A percentile compares a stretch with the other conserved stretches of the same genome.
Evolutionary conservation across 1,140 invertebrate genomes (phyloP).

Genomic region (Melanaphis sacchari): DNA sequence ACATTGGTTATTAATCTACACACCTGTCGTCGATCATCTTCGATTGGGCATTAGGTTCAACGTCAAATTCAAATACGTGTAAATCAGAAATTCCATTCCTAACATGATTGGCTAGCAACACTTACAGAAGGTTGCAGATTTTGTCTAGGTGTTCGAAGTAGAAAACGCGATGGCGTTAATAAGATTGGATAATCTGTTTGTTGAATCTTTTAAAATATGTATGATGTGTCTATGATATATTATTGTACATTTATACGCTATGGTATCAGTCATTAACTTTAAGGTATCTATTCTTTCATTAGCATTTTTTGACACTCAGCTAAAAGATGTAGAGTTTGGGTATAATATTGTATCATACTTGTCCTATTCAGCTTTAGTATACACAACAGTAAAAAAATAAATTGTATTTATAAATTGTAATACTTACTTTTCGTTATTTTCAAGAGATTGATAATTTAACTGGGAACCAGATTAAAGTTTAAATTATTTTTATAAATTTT

Average conservation of each 20-base stretch:
- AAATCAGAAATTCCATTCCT: slow-evolving; percentile 75
- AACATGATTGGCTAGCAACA: slow-evolving; percentile 84
- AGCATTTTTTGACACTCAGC: no score
- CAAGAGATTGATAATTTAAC: no score
- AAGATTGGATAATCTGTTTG: slow-evolving; percentile 94
- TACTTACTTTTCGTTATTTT: no score
- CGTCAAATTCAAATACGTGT: slow-evolving; percentile 87
- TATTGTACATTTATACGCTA: not conserved
- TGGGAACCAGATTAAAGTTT: no score
- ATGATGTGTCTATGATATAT: not conserved
- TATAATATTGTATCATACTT: not conserved
- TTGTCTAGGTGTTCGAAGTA: slow-evolving; percentile 97
- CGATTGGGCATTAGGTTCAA: slow-evolving; percentile 95
- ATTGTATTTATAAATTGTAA: no score
- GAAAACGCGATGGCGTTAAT: slow-evolving; percentile 95
- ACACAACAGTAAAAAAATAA: not conserved
- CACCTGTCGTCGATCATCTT: slow-evolving; percentile 93
- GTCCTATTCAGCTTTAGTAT: not conserved
- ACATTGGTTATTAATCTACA: slow-evolving; percentile 97
- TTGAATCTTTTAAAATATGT: slow-evolving; percentile 88
- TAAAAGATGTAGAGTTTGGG: not conserved
- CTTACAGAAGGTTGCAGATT: slow-evolving; percentile 97
- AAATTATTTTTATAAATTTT: no score
- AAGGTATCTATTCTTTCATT: no score
- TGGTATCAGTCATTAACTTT: no score